A percentile compares a stretch with the other conserved stretches of the same genome.
phyloP scores from a whole-genome alignment of 2,797 vertebrate genomes.

The Allobates femoralis region DNA sequence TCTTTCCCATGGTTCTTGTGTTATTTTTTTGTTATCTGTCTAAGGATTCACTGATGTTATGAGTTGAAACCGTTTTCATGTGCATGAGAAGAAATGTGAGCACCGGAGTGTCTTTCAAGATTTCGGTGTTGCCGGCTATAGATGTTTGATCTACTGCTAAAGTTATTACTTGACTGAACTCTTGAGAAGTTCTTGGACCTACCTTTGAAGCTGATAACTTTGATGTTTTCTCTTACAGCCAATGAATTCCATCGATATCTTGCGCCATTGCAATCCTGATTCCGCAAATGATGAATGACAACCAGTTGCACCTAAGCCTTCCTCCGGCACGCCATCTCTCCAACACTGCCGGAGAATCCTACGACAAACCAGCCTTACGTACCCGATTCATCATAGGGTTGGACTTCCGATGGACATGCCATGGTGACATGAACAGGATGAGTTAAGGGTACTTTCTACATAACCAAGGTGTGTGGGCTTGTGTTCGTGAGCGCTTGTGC shows the following conservation, averaged over 20 bases:
- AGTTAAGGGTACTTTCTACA: conserved; percentile 69
- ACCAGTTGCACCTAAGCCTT: conserved; percentile 35
- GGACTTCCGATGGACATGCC: conserved; percentile 77
- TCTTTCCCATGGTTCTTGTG: neutral
- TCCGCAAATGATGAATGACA: conserved; percentile 48
- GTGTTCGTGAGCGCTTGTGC: conserved; percentile 42
- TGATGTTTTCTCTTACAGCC: conserved; percentile 48
- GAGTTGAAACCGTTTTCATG: conserved; percentile 1
- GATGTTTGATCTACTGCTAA: conserved; percentile 13
- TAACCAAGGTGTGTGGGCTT: conserved; percentile 38
- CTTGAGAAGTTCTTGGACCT: neutral
- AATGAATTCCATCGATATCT: conserved; percentile 12
- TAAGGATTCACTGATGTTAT: neutral
- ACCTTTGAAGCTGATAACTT: conserved; percentile 21
- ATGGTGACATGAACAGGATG: conserved; percentile 82
- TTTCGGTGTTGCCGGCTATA: neutral
- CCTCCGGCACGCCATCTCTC: conserved; percentile 35
- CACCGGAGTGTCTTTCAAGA: neutral
- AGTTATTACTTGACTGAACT: neutral
- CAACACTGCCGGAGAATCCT: conserved; percentile 8
- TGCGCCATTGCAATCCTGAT: conserved; percentile 20
- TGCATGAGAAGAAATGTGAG: conserved; percentile 27
- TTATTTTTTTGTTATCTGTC: neutral
- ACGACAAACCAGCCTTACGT: conserved; percentile 45
- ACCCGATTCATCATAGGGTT: conserved; percentile 69